Percentiles rank a stretch among this genome's conserved stretches.
phyloP scores from a whole-genome alignment of 1,140 invertebrate species.

The Drosophila guanche region DNA sequence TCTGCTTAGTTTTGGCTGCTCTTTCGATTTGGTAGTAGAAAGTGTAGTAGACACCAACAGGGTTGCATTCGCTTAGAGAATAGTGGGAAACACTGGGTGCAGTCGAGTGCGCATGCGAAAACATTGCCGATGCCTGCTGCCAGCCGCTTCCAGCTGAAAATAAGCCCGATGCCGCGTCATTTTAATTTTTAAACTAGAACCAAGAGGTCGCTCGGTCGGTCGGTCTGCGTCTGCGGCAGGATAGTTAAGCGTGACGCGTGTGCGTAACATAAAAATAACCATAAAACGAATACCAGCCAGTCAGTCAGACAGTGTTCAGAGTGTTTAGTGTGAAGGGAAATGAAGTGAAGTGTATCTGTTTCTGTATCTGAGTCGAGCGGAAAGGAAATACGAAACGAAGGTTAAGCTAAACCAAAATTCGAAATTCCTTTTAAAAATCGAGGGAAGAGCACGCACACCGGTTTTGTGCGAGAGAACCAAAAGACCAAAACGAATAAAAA shows the following conservation, averaged over 20 bases:
- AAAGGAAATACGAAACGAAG: constrained; percentile 17
- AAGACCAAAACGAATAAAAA: constrained; percentile 22
- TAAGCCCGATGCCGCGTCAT: constrained; percentile 63
- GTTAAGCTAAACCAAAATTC: constrained; percentile 15
- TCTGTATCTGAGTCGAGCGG: constrained; percentile 18
- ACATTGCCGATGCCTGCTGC: constrained; percentile 19
- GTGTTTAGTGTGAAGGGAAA: constrained; percentile 34
- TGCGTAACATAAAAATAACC: constrained; percentile 79
- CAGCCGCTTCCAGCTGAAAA: constrained; percentile 36
- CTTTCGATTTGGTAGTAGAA: too few relatives aligned
- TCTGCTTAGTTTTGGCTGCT: too few relatives aligned
- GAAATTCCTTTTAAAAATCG: constrained; percentile 54
- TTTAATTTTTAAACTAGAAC: constrained; percentile 15
- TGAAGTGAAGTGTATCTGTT: constrained; percentile 32
- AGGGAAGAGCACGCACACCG: constrained; percentile 46
- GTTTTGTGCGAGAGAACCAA: constrained; percentile 48
- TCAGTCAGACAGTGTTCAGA: not conserved
- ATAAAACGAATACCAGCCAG: constrained; percentile 59
- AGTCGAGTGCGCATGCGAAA: constrained; percentile 46
- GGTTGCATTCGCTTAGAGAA: constrained; percentile 19
- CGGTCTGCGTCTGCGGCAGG: constrained; percentile 48
- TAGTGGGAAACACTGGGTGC: constrained; percentile 38
- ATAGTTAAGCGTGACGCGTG: constrained; percentile 80
- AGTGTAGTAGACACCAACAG: constrained; percentile 5
- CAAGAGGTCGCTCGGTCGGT: not conserved